These are phyloP conservation scores for Hirudinaria manillensis DNA, from an alignment of 2,888 invertebrate species.

Conservation along the genomic window DNA sequence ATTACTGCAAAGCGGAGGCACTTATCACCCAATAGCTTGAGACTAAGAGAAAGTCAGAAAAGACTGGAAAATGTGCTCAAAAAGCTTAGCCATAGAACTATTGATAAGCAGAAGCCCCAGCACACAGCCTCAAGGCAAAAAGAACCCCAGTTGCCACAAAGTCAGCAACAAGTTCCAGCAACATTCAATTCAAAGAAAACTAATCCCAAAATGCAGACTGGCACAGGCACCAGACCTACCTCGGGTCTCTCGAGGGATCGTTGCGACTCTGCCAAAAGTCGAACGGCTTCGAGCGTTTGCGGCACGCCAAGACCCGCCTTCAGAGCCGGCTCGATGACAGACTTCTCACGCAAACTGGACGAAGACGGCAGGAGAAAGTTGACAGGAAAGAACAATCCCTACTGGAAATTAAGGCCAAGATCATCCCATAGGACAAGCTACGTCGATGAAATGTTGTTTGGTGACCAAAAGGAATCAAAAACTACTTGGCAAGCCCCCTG, in stretches of 20 bases:
- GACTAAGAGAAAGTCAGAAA: constrained; percentile 3
- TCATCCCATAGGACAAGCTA: not conserved
- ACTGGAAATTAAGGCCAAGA: constrained; percentile 1
- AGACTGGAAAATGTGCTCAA: not conserved
- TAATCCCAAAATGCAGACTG: not conserved
- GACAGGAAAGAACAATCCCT: constrained; percentile 10
- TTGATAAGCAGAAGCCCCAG: not conserved
- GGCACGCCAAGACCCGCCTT: constrained; percentile 10
- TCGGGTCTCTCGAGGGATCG: not conserved
- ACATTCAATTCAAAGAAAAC: not conserved
- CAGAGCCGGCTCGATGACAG: constrained; percentile 12
- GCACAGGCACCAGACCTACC: not conserved
- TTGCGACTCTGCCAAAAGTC: not conserved
- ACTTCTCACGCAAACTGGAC: constrained; percentile 18
- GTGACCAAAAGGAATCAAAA: not conserved
- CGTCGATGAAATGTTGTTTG: constrained; percentile 25
- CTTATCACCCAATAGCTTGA: not conserved
- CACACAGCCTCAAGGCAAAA: not conserved
- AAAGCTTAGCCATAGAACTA: not conserved
- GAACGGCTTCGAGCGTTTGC: not conserved
- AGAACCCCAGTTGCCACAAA: not conserved
- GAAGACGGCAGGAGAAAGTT: constrained; percentile 12
- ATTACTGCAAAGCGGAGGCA: not conserved
- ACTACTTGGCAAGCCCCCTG: constrained; percentile 9
- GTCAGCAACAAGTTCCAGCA: not conserved